Evolutionary conservation across 1,140 invertebrate genomes (phyloP).

Genomic region (Neuroterus valhalla): DNA sequence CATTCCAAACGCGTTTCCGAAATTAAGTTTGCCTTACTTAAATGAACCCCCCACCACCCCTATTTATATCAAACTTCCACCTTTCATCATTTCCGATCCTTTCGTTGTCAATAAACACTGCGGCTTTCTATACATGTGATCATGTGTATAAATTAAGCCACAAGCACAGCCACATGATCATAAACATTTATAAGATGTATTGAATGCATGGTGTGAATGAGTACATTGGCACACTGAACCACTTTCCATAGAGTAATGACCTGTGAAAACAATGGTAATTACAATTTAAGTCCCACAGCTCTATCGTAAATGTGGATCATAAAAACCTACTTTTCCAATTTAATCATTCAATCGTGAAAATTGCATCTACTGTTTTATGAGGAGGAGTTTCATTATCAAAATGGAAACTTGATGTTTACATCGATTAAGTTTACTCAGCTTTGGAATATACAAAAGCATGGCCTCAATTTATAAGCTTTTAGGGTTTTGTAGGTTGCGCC

Average conservation of each 20-base stretch:
- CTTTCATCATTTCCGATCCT: too few species aligned
- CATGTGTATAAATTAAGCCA: background rate
- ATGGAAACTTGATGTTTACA: too few species aligned
- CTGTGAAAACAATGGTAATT: background rate
- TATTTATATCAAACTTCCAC: background rate
- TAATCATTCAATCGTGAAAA: too few species aligned
- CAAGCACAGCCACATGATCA: too few species aligned
- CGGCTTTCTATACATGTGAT: background rate
- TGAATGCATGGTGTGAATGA: background rate
- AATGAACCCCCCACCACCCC: too few species aligned
- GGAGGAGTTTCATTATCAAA: too few species aligned
- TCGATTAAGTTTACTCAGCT: too few species aligned
- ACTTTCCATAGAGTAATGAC: background rate
- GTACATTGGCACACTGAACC: slow-evolving; percentile 6
- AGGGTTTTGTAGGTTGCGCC: too few species aligned
- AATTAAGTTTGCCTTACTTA: slow-evolving; percentile 21
- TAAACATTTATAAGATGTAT: background rate
- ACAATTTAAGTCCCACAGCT: background rate
- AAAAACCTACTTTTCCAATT: background rate
- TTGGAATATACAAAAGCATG: too few species aligned
- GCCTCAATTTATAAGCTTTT: too few species aligned
- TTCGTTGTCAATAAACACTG: background rate
- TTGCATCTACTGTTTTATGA: too few species aligned
- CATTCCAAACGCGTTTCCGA: slow-evolving; percentile 41
- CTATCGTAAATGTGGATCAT: background rate